Evolutionary conservation across 2,888 invertebrate species (phyloP).

Genomic region (Torymus tubicola): DNA sequence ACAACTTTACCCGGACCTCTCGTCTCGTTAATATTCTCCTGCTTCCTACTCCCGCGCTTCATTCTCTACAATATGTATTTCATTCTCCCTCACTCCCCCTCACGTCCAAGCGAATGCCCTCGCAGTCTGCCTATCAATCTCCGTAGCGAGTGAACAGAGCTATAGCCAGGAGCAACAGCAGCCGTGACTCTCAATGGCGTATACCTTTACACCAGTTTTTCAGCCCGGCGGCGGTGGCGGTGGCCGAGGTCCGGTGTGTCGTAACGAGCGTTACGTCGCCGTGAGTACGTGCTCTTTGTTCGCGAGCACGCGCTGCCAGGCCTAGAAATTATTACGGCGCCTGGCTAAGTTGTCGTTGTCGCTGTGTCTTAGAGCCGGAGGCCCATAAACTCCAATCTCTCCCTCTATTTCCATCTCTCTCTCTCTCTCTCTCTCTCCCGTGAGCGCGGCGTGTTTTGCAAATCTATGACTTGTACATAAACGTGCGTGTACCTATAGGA

Average conservation of each 20-base stretch:
- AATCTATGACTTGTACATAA: no score
- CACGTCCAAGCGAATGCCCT: neutral
- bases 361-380: conserved; percentile 40
- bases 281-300: conserved; percentile 66
- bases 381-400: conserved; percentile 44
- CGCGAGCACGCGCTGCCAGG: conserved; percentile 53
- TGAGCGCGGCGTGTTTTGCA: no score
- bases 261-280: conserved; percentile 39
- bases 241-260: conserved; percentile 3
- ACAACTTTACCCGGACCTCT: no score
- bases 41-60: no score
- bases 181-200: no score
- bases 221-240: neutral
- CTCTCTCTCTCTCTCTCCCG: no score
- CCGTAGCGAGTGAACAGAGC: conserved; percentile 4
- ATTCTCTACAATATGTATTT: neutral
- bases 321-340: conserved; percentile 64
- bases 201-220: no score
- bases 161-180: no score
- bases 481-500: no score
- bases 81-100: neutral
- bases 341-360: conserved; percentile 55
- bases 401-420: no score
- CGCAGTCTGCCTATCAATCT: neutral
- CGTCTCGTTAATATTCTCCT: no score